These are phyloP conservation scores for Lepus oiostolus DNA, from an alignment of 2,797 vertebrate genomes.

Conservation along the genomic window DNA sequence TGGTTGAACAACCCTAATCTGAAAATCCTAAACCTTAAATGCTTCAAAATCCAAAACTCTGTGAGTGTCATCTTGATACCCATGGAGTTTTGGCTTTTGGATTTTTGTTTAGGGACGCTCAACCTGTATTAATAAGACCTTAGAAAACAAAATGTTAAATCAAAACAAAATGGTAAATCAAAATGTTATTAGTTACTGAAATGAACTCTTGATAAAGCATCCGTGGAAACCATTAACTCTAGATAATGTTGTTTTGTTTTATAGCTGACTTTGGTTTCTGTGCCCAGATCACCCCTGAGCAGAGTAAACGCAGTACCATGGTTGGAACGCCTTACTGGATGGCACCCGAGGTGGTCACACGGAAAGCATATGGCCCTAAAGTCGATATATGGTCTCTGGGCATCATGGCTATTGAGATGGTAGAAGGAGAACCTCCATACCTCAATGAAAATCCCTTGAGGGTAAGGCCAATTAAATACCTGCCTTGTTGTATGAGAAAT, in stretches of 20 bases:
- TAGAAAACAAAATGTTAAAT: too few species aligned
- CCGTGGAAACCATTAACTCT: slow-evolving; percentile 50
- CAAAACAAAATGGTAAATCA: background rate
- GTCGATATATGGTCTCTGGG: slow-evolving; percentile 99
- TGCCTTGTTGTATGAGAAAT: background rate
- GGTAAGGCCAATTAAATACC: slow-evolving; percentile 89
- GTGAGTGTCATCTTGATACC: too few species aligned
- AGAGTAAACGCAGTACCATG: slow-evolving; percentile 99
- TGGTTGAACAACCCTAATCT: too few species aligned
- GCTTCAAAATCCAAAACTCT: too few species aligned
- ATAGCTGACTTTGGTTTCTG: slow-evolving; percentile 99
- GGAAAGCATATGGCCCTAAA: slow-evolving; percentile 98
- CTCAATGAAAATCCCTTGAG: slow-evolving; percentile 98
- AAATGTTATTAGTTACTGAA: background rate
- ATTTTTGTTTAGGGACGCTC: too few species aligned
- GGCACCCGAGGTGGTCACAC: slow-evolving; percentile 98
- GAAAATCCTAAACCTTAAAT: too few species aligned
- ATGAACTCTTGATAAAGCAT: background rate
- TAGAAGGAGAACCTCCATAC: slow-evolving; percentile 98
- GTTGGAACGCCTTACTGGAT: slow-evolving; percentile 99
- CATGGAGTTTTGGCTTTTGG: too few species aligned
- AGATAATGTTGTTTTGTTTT: slow-evolving; percentile 59
- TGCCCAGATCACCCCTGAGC: slow-evolving; percentile 99
- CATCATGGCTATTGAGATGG: slow-evolving; percentile 99
- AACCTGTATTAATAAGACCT: too few species aligned